phyloP scores from a whole-genome alignment of 2,797 vertebrate genomes.

The Denticeps clupeoides region DNA sequence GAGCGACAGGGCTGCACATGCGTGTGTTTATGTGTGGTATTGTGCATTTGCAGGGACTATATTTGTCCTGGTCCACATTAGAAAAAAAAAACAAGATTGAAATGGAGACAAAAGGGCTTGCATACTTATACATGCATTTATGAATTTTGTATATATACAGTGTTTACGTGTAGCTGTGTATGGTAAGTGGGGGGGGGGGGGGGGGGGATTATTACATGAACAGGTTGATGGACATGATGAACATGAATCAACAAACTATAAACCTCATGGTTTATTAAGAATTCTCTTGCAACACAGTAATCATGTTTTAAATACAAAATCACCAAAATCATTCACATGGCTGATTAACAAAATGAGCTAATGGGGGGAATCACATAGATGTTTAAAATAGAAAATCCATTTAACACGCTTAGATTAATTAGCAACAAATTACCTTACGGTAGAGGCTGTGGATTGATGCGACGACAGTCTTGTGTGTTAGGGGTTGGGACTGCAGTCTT shows the following conservation, averaged over 20 bases:
- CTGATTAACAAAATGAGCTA: constrained; percentile 8
- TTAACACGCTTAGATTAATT: constrained; percentile 36
- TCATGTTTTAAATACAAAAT: neutral
- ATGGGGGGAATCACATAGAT: constrained; percentile 15
- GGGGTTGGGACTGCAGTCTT: constrained; percentile 24
- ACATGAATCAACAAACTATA: constrained; percentile 42
- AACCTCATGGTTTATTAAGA: too few species aligned
- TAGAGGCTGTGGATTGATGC: constrained; percentile 17
- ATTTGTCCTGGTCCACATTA: too few species aligned
- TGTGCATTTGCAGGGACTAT: constrained; percentile 18
- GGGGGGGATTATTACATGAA: constrained; percentile 32
- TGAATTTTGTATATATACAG: too few species aligned
- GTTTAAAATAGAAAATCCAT: constrained; percentile 34
- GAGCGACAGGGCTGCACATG: neutral
- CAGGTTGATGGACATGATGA: constrained; percentile 45
- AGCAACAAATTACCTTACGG: constrained; percentile 41
- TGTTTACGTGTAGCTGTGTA: constrained; percentile 17
- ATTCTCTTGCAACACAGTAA: too few species aligned
- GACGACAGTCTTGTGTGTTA: constrained; percentile 14
- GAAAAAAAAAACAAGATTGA: too few species aligned
- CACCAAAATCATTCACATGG: neutral
- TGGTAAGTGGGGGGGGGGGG: constrained; percentile 13
- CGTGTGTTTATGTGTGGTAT: neutral
- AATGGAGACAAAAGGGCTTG: too few species aligned
- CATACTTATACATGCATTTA: too few species aligned